Conservation (phyloP, 2,113 vertebrate species). For the Steatornis caripensis region DNA sequence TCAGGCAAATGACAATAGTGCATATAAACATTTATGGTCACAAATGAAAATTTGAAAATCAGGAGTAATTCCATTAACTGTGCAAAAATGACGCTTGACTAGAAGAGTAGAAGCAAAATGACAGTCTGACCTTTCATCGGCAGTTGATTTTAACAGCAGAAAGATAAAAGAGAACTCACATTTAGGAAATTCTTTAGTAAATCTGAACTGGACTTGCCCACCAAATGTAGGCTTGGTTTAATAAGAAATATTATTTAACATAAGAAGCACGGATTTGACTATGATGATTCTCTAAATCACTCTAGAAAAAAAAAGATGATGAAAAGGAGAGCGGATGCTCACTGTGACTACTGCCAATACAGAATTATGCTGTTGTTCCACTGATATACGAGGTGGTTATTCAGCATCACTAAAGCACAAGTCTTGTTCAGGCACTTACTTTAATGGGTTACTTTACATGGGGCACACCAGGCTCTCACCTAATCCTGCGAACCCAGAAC, state of each 20-base stretch:
- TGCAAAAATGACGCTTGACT: not conserved
- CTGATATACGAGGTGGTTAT: not conserved
- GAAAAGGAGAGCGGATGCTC: not conserved
- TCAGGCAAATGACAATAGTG: not conserved
- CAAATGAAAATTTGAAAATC: too few relatives aligned
- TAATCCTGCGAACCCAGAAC: not conserved
- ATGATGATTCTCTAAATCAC: not conserved
- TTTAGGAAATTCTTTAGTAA: not conserved
- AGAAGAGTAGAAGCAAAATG: not conserved
- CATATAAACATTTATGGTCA: not conserved
- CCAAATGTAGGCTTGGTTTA: not conserved
- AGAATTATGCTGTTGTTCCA: not conserved
- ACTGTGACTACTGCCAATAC: not conserved
- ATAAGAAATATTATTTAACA: not conserved
- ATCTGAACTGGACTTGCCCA: not conserved
- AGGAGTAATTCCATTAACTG: not conserved
- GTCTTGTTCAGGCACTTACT: not conserved
- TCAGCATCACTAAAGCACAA: not conserved
- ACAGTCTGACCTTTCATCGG: not conserved
- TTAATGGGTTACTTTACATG: not conserved
- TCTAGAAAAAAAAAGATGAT: not conserved
- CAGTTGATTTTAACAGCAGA: not conserved
- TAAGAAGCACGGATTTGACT: not conserved
- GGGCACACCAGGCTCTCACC: not conserved
- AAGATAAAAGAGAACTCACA: not conserved